Percentiles rank a stretch among this genome's conserved stretches.
Evolutionary conservation across 1,140 invertebrate genomes (phyloP).

Genomic region (Pararge aegeria): DNA sequence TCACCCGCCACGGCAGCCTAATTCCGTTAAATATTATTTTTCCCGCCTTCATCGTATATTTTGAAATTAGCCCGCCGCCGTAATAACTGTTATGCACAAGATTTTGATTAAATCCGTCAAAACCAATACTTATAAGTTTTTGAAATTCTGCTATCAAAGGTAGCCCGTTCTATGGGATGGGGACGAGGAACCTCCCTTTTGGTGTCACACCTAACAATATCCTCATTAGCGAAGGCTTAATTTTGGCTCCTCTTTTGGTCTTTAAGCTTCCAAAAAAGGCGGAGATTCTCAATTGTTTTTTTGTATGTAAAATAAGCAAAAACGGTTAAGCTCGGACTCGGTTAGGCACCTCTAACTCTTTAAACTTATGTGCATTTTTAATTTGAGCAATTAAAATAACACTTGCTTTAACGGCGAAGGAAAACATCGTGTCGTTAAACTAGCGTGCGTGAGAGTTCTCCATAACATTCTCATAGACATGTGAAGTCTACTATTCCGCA

Average conservation of each 20-base stretch:
- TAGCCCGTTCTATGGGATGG: conserved; percentile 15
- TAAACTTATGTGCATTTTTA: no score
- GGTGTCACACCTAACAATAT: conserved; percentile 36
- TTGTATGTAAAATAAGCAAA: no score
- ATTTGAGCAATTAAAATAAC: no score
- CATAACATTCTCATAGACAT: no score
- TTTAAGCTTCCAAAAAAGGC: not conserved
- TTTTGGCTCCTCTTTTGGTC: not conserved
- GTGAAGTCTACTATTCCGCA: no score
- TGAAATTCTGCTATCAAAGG: conserved; percentile 49
- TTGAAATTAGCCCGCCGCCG: conserved; percentile 62
- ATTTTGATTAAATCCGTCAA: conserved; percentile 71
- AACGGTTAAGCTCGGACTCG: no score
- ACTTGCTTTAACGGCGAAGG: no score
- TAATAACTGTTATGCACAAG: conserved; percentile 63
- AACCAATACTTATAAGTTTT: conserved; percentile 74
- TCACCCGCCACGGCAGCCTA: conserved; percentile 58
- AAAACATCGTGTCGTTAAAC: no score
- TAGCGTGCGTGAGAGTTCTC: no score
- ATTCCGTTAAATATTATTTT: conserved; percentile 73
- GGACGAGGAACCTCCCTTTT: conserved; percentile 45
- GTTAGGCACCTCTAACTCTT: no score
- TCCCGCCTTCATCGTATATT: conserved; percentile 69
- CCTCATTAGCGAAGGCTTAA: not conserved
- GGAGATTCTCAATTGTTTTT: no score